Evolutionary conservation across 2,888 invertebrate genomes (phyloP), one percentile per base, ranked within the genome.

Genomic region (Orchestes rusci): DNA sequence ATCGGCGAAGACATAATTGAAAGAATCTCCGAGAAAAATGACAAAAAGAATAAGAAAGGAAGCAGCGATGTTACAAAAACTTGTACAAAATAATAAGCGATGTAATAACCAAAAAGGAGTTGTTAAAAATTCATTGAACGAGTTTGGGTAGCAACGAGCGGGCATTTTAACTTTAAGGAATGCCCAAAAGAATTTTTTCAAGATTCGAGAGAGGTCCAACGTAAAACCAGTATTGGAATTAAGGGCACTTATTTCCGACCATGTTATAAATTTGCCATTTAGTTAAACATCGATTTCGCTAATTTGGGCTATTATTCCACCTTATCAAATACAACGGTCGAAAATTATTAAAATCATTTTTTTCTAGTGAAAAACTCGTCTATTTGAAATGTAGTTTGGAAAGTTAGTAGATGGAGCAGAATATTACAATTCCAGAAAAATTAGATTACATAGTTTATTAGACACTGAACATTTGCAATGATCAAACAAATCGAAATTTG

Each of bases 81-180:
- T 45, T 45, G 45, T 40, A 45, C 35, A 45, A 45, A 39, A 45
- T 45, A 45, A 45, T 45, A 45, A 45, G 28, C 45, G 34, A 45
- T 34, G 45, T 45, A 45, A 45, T 45, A 37, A 45, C 45, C 40
- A 45, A 45, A 40, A 45, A 45, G 45, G 45, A 45, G 45, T 45
- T 45, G 39, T 40, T 45, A 45, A 45, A 45, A 45, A 45, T 45
- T 45, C 45, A 45, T 45, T 45, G 45, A 39, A 45, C 45, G 45
- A 39, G 45, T 45, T 45, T 45, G 45, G 40, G 37, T 44, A 44
- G 32, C 45, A 40, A 39, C 45, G 31, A 30, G 45, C 39, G 45
- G n/a, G 45, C 45, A 19, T 39, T 40, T 45, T 45, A 45, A 45
- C 36, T 45, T 42, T 31, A 45, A 45, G 40, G 45, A 40, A 45